phyloP scores from a whole-genome alignment of 53 echinoderm and acorn worm species.

The Echinometra lucunter region DNA sequence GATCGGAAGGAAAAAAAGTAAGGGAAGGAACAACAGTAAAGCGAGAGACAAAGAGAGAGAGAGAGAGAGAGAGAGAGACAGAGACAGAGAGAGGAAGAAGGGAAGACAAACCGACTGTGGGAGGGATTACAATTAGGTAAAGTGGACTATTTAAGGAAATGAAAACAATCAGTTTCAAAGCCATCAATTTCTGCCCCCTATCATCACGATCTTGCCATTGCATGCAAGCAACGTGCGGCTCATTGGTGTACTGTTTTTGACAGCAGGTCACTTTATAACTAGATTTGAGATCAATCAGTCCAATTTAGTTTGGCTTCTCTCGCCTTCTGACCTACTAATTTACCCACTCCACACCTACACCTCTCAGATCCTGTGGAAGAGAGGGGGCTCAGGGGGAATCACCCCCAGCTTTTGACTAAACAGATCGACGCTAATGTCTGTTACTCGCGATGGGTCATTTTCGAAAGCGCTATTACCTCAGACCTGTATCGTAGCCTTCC shows the following conservation, averaged over 20 bases:
- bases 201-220: too few species aligned
- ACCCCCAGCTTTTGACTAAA: background rate
- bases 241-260: background rate
- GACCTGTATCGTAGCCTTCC: too few species aligned
- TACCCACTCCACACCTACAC: too few species aligned
- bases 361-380: background rate
- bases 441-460: too few species aligned
- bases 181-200: background rate
- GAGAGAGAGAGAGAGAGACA: too few species aligned
- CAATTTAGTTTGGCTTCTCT: constrained; percentile 20
- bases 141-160: background rate
- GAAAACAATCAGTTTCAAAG: background rate
- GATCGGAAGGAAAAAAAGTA: background rate
- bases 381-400: background rate
- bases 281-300: constrained; percentile 18
- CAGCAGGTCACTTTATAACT: constrained; percentile 23
- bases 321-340: constrained; percentile 8
- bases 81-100: too few species aligned
- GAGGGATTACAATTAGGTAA: background rate
- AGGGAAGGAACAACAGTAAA: too few species aligned
- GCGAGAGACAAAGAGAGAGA: too few species aligned
- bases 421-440: background rate
- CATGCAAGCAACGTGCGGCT: background rate
- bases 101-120: too few species aligned
- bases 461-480: too few species aligned